Percentiles rank a stretch among this genome's conserved stretches.
These are phyloP conservation scores for Atherinosoma microstoma DNA, from an alignment of 2,797 vertebrate genomes.

Conservation along the genomic window DNA sequence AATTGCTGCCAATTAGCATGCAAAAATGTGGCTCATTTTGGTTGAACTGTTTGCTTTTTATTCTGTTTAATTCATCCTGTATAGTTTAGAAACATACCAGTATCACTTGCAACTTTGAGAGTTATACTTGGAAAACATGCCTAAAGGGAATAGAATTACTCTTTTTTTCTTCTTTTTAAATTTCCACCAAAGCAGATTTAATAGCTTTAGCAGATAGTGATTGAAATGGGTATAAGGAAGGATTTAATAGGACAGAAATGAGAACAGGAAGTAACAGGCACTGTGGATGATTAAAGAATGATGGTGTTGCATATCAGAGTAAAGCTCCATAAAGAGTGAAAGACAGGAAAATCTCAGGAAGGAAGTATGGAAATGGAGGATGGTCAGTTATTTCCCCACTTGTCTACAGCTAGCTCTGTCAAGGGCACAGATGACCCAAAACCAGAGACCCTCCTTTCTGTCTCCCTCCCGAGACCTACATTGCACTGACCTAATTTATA, in stretches of 20 bases:
- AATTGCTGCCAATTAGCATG: neutral
- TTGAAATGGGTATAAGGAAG: constrained; percentile 36
- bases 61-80: neutral
- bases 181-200: constrained; percentile 45
- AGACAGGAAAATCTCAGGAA: constrained; percentile 43
- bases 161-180: neutral
- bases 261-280: constrained; percentile 59
- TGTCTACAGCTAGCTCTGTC: constrained; percentile 66
- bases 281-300: constrained; percentile 54
- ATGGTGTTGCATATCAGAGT: constrained; percentile 22
- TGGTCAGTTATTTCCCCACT: constrained; percentile 67
- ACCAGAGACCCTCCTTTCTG: constrained; percentile 66
- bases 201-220: constrained; percentile 53
- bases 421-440: constrained; percentile 81
- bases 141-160: neutral
- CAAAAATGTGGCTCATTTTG: neutral
- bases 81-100: neutral
- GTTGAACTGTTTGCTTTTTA: neutral
- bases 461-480: constrained; percentile 71
- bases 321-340: constrained; percentile 37
- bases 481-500: constrained; percentile 78
- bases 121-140: neutral
- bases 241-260: neutral
- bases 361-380: constrained; percentile 56
- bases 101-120: neutral